Evolutionary conservation across 2,113 vertebrate species (phyloP).

Genomic region (chimpanzee (Pan troglodytes)): NHGRI_mPanTro3-v2.1_pri NC_072421.2:123480001-123480500

Average conservation of each 20-base stretch:
- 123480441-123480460: not conserved
- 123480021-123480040: not conserved
- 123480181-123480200: not conserved
- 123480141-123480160: conserved; percentile 3
- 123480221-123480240: not conserved
- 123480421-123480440: not conserved
- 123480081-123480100: conserved; percentile 9
- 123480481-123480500: not conserved
- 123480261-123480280: conserved; percentile 20
- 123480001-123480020: not conserved
- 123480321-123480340: not conserved
- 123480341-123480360: not conserved
- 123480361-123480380: not conserved
- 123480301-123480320: not conserved
- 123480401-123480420: not conserved
- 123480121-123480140: not conserved
- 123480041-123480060: not conserved
- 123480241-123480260: not conserved
- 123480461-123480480: not conserved
- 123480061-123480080: not conserved
- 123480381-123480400: not conserved
- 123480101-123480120: not conserved
- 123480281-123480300: not conserved
- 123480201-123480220: not conserved
- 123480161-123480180: not conserved